Evolutionary conservation across 2,113 vertebrate species (phyloP).

Genomic region (Actinemys pallida): DNA sequence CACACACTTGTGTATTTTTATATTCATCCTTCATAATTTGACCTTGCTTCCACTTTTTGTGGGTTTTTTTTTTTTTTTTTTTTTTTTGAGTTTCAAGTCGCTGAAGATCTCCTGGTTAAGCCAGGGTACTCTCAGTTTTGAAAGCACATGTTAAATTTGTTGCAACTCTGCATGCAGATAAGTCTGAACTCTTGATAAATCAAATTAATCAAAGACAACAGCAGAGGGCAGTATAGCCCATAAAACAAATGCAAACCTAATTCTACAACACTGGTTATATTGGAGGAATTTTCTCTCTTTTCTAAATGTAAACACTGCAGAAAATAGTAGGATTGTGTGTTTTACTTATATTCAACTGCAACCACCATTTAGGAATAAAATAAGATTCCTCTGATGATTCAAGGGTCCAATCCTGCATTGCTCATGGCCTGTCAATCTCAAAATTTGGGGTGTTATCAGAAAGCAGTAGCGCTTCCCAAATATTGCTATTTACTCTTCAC

Average conservation of each 20-base stretch:
- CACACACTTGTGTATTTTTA: background rate
- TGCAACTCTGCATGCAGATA: background rate
- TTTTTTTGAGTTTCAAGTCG: background rate
- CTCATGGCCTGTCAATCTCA: background rate
- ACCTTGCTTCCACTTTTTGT: background rate
- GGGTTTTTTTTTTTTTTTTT: background rate
- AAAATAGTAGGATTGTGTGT: background rate
- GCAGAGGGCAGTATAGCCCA: conserved; percentile 73
- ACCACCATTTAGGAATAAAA: background rate
- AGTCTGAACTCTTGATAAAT: rapidly evolving
- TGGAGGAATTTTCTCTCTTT: background rate
- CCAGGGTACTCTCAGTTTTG: background rate
- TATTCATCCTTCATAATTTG: background rate
- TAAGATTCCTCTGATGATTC: background rate
- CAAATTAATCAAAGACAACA: background rate
- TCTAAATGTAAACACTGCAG: background rate
- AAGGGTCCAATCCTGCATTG: background rate
- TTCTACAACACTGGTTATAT: too few relatives aligned
- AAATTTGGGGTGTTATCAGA: background rate
- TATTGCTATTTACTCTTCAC: background rate
- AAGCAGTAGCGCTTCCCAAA: background rate
- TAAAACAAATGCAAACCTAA: rapidly evolving
- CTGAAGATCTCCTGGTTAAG: background rate
- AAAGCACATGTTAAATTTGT: background rate
- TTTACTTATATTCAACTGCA: background rate